Evolutionary conservation across 2,113 vertebrate genomes (phyloP), one percentile per base, ranked within the genome.

Genomic region (Psilopogon haemacephalus): DNA sequence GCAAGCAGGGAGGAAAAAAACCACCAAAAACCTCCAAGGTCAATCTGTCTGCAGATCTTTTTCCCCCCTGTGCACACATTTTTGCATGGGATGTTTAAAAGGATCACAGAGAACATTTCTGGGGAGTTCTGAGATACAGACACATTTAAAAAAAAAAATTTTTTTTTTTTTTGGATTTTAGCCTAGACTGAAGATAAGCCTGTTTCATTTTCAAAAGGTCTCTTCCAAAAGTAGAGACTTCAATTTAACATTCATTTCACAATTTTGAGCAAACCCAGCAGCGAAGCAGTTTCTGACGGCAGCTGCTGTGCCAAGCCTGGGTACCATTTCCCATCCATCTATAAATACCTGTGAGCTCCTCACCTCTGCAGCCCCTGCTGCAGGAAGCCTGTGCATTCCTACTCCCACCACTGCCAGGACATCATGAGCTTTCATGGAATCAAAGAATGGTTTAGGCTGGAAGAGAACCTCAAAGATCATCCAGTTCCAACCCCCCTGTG

Each of bases 161-260:
- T n/a, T 42, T 42, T 44, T 44, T 87, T 95, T 88, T 68, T 96
- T 80, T 94, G 92, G 93, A 95, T 91, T 95, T 91, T 67, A 94
- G 92, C 90, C 95, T 95, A 95, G 92, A 94, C 90, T 90, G 90
- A 73, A 88, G 95, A 95, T 95, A 94, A 96, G 90, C 92, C 95
- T 88, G 90, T 94, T 93, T 92, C 94, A 63, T 74, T 94, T 95
- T 85, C 78, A 92, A 96, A 96, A 96, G 94, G 94, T 92, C 94
- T 94, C 78, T 91, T 94, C 96, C 95, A 70, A 94, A 95, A 96
- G 94, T 95, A 92, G 96, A 96, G 91, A 77, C 93, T 96, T 94
- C 93, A 91, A 93, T 89, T 95, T 94, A 83, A 91, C 84, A 91
- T 94, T 95, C 94, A 84, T 80, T 95, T 83, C 60, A 48, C 84